Base-by-base conservation (phyloP, 2,888 invertebrate species). In the Phymatocera aterrima region DNA sequence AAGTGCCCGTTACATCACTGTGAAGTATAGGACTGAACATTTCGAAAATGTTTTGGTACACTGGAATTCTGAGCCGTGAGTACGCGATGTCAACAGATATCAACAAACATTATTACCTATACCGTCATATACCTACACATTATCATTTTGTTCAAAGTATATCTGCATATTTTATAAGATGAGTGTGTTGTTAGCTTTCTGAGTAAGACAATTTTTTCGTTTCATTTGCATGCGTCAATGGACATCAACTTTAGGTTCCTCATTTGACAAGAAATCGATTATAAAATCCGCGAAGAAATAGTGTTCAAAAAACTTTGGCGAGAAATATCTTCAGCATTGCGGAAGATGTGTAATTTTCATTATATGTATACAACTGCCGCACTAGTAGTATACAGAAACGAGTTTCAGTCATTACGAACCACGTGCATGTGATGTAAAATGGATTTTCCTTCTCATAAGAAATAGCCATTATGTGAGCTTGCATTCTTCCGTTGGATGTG, bases 1-100 rank as follows among this genome's bases (percentile, higher is more conserved):
- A 72, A 72, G 72, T 72, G 72, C 10, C 10, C 15, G 10, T 34
- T 51, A 72, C 51, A 34, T 24, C 28, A 6, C 18, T 51, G 34
- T 51, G 48, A 24, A 40, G 28, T 37, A 75, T 57, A n/a, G n/a
- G n/a, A n/a, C n/a, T 57, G 21, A 54, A 37, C 21, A 24, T 43
- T 68, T 51, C 10, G 34, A 78, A 31, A 48, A 81, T 80, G 79
- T 80, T 70, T 75, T 81, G 78, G 40, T 80, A 80, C 54, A 70
- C 80, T 64, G 79, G 81, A 78, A 78, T 79, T 37, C 79, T 80
- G 4, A 48, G 70, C 57, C 80, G 81, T 81, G 72, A 80, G 81
- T 81, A 77, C 43, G 24, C 72, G 51, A 51, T 31, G 15, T n/a
- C 12, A 28, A 51, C 18, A 6, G 51, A 51, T 51, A 28, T 31